phyloP scores from a whole-genome alignment of 2,113 vertebrate genomes.

The Manacus vitellinus region DNA sequence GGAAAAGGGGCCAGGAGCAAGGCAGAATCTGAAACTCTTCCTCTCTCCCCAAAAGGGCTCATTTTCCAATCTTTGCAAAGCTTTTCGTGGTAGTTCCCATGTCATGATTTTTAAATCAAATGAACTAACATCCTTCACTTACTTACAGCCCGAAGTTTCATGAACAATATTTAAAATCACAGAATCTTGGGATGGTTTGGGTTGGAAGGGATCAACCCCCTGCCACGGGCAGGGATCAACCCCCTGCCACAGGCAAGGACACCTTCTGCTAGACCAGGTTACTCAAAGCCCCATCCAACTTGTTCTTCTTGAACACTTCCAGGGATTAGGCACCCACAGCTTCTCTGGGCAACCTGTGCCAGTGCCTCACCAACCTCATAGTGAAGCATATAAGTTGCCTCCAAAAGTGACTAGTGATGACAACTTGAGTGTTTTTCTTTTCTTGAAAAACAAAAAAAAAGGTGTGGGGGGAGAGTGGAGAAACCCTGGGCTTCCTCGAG shows the following conservation, averaged over 20 bases:
- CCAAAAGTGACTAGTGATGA: background rate
- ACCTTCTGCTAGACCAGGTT: background rate
- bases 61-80: background rate
- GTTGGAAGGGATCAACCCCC: background rate
- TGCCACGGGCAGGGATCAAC: background rate
- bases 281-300: background rate
- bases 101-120: background rate
- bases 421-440: background rate
- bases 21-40: background rate
- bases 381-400: background rate
- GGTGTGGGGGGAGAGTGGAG: fast-evolving
- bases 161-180: background rate
- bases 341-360: background rate
- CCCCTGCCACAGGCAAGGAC: background rate
- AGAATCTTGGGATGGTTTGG: background rate
- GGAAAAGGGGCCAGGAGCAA: background rate
- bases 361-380: fast-evolving
- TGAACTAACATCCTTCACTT: background rate
- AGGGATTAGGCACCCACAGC: background rate
- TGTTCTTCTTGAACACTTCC: background rate
- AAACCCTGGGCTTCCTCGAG: background rate
- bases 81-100: background rate
- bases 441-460: background rate
- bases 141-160: background rate
- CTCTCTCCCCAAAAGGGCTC: background rate